phyloP scores from a whole-genome alignment of 2,113 vertebrate genomes.

The Gymnogyps californianus region DNA sequence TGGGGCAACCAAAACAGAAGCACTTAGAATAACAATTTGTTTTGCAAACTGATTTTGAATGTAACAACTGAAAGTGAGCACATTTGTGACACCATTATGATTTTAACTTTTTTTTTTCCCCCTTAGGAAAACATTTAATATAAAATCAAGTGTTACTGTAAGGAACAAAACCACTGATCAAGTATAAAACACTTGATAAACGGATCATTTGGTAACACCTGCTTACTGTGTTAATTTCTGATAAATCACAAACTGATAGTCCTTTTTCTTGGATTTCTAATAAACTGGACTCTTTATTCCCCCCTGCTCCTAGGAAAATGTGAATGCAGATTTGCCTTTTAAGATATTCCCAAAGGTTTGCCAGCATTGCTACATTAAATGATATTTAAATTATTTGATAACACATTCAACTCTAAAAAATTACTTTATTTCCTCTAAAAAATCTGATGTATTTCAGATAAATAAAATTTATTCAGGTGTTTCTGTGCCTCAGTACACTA shows the following conservation, averaged over 20 bases:
- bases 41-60: not conserved
- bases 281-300: not conserved
- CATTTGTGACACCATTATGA: rapidly evolving
- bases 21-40: not conserved
- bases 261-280: not conserved
- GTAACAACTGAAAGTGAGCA: not conserved
- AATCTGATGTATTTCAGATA: not conserved
- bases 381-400: not conserved
- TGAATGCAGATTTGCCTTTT: not conserved
- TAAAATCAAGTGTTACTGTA: not conserved
- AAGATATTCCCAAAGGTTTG: not conserved
- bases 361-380: not conserved
- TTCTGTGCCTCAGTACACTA: not conserved
- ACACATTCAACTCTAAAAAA: not conserved
- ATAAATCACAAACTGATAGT: not conserved
- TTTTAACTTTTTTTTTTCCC: not conserved
- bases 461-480: not conserved
- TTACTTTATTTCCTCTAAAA: not conserved
- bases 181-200: not conserved
- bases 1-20: not conserved
- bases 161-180: not conserved
- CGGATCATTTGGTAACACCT: not conserved
- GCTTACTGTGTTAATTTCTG: not conserved
- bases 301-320: not conserved
- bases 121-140: not conserved